Base-by-base conservation (phyloP, 1,140 invertebrate genomes). In the Sogatella furcifera region DNA sequence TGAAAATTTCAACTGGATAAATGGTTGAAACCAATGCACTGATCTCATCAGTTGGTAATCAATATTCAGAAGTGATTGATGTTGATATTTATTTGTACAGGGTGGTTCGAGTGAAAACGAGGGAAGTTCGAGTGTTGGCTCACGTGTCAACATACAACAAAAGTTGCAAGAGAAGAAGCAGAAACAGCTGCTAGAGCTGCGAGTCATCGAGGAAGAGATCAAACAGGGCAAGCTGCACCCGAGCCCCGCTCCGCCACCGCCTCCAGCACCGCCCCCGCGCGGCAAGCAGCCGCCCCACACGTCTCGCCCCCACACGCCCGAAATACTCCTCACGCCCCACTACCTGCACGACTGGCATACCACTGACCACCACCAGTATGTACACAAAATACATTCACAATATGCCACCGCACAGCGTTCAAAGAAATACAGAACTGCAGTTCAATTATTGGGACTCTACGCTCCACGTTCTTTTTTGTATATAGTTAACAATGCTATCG, bases 161-260 rank as follows among this genome's bases (percentile, higher is more conserved):
- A 93, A 93, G 69, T 72, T 93, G 1, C 84, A 90, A 68, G 89
- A 92, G 69, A 93, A 93, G 71, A 91, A 91, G 64, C 87, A 90
- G 67, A 90, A 92, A 65, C 90, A 93, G 65, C 72, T 93, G 3
- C 85, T 89, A 0, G 89, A 93, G 70, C 69, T 93, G 11, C 77
- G 85, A 59, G 78, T 81, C 52, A 85, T 87, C 8, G 89, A 91
- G 65, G 88, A 92, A 67, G 90, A 92, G 71, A 92, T 92, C 34
- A 89, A 89, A 69, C 86, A 90, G 67, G 88, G 87, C 0, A 90
- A 90, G 69, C 69, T 89, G 5, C 82, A 78, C 15, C 75, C 80
- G 17, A 80, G 8, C 68, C 71, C 31, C 71, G 73, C 66, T 53
- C 72, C 28, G 62, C 70, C 44, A 64, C 71, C 57, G 52, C 61